A percentile compares a stretch with the other conserved stretches of the same genome.
These are phyloP conservation scores for Orchesella flavescens DNA, from an alignment of 2,888 invertebrate species.

Conservation along the genomic window DNA sequence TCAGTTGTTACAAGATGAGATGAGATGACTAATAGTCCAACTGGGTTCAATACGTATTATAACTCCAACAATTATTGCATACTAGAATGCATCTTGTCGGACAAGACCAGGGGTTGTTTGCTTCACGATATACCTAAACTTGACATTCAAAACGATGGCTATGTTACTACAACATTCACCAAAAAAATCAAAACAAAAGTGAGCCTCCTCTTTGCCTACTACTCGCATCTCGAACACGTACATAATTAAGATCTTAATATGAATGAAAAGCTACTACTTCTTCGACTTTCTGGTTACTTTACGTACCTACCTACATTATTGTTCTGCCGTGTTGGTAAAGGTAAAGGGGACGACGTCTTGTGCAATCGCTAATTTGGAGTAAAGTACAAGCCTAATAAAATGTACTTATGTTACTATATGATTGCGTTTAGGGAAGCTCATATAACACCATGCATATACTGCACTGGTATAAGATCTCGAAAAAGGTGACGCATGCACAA, in stretches of 20 bases:
- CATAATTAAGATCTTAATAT: not conserved
- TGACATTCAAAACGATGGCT: constrained; percentile 1
- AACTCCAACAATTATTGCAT: not conserved
- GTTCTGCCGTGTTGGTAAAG: constrained; percentile 3
- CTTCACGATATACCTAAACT: constrained; percentile 6
- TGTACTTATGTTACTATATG: too few relatives aligned
- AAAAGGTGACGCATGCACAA: constrained; percentile 9
- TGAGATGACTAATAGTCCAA: too few relatives aligned
- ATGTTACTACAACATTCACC: constrained; percentile 10
- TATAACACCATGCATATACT: too few relatives aligned
- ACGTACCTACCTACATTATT: not conserved
- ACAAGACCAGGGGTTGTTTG: not conserved
- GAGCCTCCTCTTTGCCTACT: too few relatives aligned
- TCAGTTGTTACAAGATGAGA: too few relatives aligned
- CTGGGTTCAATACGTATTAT: too few relatives aligned
- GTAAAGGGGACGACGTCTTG: constrained; percentile 20
- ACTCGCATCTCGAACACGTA: constrained; percentile 16
- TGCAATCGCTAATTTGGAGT: constrained; percentile 6
- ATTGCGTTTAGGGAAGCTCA: too few relatives aligned
- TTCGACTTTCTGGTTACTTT: not conserved
- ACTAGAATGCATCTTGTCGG: not conserved
- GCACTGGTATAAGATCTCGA: too few relatives aligned
- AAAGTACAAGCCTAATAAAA: too few relatives aligned
- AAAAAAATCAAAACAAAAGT: not conserved
- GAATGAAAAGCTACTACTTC: too few relatives aligned